Evolutionary conservation across 2,113 vertebrate genomes (phyloP).

Genomic region (Hippocampus comes): DNA sequence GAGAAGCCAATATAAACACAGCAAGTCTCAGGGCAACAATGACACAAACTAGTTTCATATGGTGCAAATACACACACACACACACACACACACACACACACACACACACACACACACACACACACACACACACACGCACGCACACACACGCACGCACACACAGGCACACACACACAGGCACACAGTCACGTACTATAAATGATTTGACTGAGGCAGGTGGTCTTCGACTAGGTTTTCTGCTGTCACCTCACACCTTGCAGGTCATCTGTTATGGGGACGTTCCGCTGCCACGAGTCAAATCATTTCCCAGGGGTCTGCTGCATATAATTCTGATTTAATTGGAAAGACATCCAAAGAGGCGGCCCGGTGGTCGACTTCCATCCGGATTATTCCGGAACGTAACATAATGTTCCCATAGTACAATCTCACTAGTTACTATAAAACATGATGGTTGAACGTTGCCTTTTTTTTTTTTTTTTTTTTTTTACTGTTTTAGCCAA

Average conservation of each 20-base stretch:
- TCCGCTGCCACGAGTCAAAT: conserved; percentile 27
- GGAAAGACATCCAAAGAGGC: conserved; percentile 12
- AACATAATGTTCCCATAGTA: too few relatives aligned
- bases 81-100: conserved; percentile 3
- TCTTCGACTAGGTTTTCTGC: conserved; percentile 22
- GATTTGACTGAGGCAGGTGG: conserved; percentile 13
- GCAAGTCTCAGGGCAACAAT: conserved; percentile 1
- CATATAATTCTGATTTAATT: conserved; percentile 21
- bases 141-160: conserved; percentile 5
- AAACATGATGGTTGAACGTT: too few relatives aligned
- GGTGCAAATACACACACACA: background rate
- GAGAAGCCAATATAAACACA: conserved; percentile 9
- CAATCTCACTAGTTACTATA: too few relatives aligned
- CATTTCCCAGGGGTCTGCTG: conserved; percentile 32
- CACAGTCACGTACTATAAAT: background rate
- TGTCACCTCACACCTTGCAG: conserved; percentile 31
- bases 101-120: conserved; percentile 3
- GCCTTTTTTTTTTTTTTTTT: too few relatives aligned
- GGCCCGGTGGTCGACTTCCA: background rate
- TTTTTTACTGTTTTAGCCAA: too few relatives aligned
- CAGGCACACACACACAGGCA: background rate
- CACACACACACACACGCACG: background rate
- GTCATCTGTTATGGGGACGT: conserved; percentile 33
- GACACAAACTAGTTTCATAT: conserved; percentile 17
- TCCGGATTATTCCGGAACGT: too few relatives aligned